Evolutionary conservation across 2,888 invertebrate species (phyloP).

Genomic region (Drosophila lutescens): DNA sequence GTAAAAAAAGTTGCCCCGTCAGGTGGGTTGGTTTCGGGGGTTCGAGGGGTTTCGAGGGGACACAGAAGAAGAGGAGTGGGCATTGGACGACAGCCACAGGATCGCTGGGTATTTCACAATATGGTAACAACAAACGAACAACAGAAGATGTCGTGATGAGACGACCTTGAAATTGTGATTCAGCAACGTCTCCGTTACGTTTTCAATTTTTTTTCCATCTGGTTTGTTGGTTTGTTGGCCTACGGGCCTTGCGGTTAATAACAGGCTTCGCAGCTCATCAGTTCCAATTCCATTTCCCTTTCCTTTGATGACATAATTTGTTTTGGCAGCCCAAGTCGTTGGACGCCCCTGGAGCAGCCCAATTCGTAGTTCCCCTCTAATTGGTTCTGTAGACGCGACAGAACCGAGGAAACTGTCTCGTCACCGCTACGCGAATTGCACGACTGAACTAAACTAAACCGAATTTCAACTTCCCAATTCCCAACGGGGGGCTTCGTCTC

Average conservation of each 20-base stretch:
- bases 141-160: constrained; percentile 35
- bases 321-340: constrained; percentile 24
- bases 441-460: background rate
- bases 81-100: constrained; percentile 29
- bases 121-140: constrained; percentile 4
- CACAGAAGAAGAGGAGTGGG: constrained; percentile 4
- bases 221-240: constrained; percentile 49
- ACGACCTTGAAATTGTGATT: constrained; percentile 60
- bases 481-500: constrained; percentile 12
- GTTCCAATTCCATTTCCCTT: constrained; percentile 31
- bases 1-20: constrained; percentile 58
- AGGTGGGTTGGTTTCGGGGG: constrained; percentile 47
- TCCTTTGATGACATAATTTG: constrained; percentile 61
- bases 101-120: constrained; percentile 61
- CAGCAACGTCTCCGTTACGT: constrained; percentile 55
- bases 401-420: constrained; percentile 46
- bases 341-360: constrained; percentile 3
- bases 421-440: constrained; percentile 48
- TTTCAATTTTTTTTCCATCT: constrained; percentile 44
- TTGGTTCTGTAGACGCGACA: constrained; percentile 62
- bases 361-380: constrained; percentile 55
- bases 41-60: background rate
- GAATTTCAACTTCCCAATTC: constrained; percentile 10
- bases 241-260: constrained; percentile 32
- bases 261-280: constrained; percentile 27